Conservation (phyloP, 1,140 invertebrate genomes). For the Drosophila ambigua region DNA sequence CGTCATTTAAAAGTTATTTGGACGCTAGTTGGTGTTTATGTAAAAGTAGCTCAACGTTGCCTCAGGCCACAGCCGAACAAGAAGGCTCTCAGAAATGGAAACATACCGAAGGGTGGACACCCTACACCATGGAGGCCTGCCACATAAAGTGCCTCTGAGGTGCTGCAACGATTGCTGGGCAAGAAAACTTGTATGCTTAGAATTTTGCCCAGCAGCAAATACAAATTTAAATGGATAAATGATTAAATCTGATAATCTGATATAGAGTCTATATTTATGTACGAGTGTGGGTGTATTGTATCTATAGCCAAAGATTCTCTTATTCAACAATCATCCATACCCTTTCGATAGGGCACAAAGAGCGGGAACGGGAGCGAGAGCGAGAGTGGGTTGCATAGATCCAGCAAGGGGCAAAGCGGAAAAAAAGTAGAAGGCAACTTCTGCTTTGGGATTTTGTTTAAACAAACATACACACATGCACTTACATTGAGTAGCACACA, state of each 20-base stretch:
- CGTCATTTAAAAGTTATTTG: slow-evolving; percentile 81
- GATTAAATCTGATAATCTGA: too few relatives aligned
- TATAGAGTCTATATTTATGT: too few relatives aligned
- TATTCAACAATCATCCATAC: too few relatives aligned
- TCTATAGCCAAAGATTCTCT: too few relatives aligned
- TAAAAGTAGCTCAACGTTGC: slow-evolving; percentile 65
- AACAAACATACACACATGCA: slow-evolving; percentile 50
- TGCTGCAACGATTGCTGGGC: too few relatives aligned
- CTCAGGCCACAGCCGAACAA: slow-evolving; percentile 14
- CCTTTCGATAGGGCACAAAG: background rate
- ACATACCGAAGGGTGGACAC: too few relatives aligned
- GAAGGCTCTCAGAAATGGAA: background rate
- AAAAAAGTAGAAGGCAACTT: slow-evolving; percentile 39
- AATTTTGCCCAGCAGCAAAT: too few relatives aligned
- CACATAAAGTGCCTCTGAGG: too few relatives aligned
- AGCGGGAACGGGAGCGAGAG: background rate
- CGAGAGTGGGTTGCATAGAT: background rate
- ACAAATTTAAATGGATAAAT: too few relatives aligned
- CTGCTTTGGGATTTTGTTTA: slow-evolving; percentile 57
- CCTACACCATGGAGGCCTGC: too few relatives aligned
- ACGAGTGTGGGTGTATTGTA: too few relatives aligned
- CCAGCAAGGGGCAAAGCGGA: background rate
- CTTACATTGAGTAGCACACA: slow-evolving; percentile 48
- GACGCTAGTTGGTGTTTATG: slow-evolving; percentile 80
- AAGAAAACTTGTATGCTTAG: too few relatives aligned